Evolutionary conservation across 2,113 vertebrate genomes (phyloP), one percentile per base, ranked within the genome.

Genomic region (Bufo bufo): DNA sequence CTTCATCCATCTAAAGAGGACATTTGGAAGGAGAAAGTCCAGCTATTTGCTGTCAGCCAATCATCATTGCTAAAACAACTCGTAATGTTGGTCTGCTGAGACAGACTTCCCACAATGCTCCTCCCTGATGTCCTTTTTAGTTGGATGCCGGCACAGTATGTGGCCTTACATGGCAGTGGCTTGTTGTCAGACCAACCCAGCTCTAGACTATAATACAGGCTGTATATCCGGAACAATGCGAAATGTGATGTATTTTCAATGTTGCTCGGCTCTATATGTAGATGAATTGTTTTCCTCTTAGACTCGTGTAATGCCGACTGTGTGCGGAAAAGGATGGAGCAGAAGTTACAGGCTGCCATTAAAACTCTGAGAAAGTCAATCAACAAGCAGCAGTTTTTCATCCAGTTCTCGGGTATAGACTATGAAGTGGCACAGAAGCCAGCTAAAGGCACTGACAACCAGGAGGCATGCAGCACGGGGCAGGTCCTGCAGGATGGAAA

Each of bases 341-440:
- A 97, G 94, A 97, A 95, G 92, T 89, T 99, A 90, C 97, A 98
- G 95, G 96, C 93, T 0, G 95, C 97, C 91, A 94, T 99, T 95
- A 96, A 96, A 90, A 96, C 96, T 0, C 96, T 99, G 90, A 95
- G 97, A 77, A 99, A 97, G 95, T 97, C 98, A 90, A 95, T 99
- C 92, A 96, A 96, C 92, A 97, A 97, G 86, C 98, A 99, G 93
- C 98, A 97, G 92, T 98, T 99, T 93, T 98, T 96, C 90, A 93
- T 99, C 92, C 97, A 97, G 94, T 96, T 99, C 92, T 96, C 97
- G 0, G 98, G 97, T 90, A 97, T 96, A 0, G 97, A 98, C 89
- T 99, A 99, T 20, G 97, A 98, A 90, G 96, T 99, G 90, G 97
- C 97, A 77, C 97, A 97, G 93, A 96, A 96, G 89, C 94, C 96